Evolutionary conservation across 2,113 vertebrate species (phyloP).

Genomic region (Halichoeres trimaculatus): DNA sequence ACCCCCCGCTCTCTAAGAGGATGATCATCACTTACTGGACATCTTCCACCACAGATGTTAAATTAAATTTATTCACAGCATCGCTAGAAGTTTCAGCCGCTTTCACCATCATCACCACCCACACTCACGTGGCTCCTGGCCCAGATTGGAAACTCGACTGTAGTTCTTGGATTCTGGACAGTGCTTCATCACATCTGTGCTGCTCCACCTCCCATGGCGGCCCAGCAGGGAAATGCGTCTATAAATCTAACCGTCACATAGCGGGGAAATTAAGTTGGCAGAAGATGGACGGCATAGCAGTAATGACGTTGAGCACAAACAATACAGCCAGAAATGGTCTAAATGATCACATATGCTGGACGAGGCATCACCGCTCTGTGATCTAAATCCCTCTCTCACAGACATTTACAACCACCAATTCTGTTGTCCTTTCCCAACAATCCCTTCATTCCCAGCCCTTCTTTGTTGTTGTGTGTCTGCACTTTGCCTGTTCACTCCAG

Average conservation of each 20-base stretch:
- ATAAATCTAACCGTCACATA: slow-evolving; percentile 79
- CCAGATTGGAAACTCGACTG: slow-evolving; percentile 48
- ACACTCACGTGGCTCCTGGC: slow-evolving; percentile 59
- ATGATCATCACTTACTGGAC: slow-evolving; percentile 33
- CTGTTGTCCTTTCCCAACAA: not conserved
- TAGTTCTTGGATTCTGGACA: slow-evolving; percentile 67
- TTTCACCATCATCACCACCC: slow-evolving; percentile 33
- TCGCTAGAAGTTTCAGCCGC: slow-evolving; percentile 40
- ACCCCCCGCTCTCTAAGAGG: not conserved
- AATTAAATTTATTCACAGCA: slow-evolving; percentile 57
- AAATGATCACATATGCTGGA: slow-evolving; percentile 69
- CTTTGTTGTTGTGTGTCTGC: not conserved
- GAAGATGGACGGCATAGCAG: slow-evolving; percentile 58
- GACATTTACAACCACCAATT: slow-evolving; percentile 12
- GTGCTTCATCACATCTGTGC: slow-evolving; percentile 74
- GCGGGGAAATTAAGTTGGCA: slow-evolving; percentile 69
- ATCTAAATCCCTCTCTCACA: slow-evolving; percentile 27
- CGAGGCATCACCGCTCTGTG: slow-evolving; percentile 30
- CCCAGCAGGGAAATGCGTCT: slow-evolving; percentile 61
- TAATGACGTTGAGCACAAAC: slow-evolving; percentile 58
- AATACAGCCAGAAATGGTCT: slow-evolving; percentile 51
- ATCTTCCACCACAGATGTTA: slow-evolving; percentile 54
- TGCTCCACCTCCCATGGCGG: slow-evolving; percentile 62
- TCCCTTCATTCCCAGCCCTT: not conserved
- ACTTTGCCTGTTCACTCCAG: not conserved